Percentiles rank a stretch among this genome's conserved stretches.
Conservation (phyloP, 2,888 invertebrate species). For the Marasmarcha lunaedactyla region DNA sequence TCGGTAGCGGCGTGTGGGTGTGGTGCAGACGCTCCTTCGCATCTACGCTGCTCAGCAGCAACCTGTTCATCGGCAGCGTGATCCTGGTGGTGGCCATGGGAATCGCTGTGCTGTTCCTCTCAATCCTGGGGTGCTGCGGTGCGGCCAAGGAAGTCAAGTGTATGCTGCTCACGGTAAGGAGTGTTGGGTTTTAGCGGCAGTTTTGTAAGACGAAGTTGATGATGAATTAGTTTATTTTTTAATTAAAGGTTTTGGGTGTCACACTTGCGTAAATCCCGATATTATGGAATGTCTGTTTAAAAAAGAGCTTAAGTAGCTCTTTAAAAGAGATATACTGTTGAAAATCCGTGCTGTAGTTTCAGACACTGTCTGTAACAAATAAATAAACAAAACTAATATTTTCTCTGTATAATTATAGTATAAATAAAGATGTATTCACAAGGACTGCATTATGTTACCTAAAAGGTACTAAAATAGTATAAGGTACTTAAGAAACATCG, state of each 20-base stretch:
- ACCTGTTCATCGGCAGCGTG: conserved; percentile 88
- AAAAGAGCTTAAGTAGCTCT: no score
- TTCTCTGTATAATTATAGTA: no score
- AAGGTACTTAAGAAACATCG: no score
- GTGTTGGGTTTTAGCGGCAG: not conserved
- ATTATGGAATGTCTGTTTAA: no score
- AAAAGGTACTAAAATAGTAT: no score
- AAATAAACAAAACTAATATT: no score
- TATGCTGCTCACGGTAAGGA: conserved; percentile 88
- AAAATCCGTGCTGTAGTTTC: no score
- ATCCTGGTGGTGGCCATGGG: conserved; percentile 88
- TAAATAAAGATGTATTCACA: no score
- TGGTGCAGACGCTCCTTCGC: conserved; percentile 86
- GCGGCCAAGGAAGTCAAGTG: conserved; percentile 95
- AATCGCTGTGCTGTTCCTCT: conserved; percentile 81
- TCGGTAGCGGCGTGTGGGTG: conserved; percentile 87
- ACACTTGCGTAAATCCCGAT: not conserved
- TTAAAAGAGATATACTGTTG: no score
- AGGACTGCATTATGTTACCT: no score
- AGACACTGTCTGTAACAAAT: no score
- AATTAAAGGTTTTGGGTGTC: not conserved
- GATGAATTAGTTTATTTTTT: not conserved
- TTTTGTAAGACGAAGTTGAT: no score
- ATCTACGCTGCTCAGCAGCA: conserved; percentile 86
- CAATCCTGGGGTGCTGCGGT: conserved; percentile 92